A percentile compares a stretch with the other conserved stretches of the same genome.
Conservation (phyloP, 2,797 vertebrate genomes). For the Xenopus petersii region DNA sequence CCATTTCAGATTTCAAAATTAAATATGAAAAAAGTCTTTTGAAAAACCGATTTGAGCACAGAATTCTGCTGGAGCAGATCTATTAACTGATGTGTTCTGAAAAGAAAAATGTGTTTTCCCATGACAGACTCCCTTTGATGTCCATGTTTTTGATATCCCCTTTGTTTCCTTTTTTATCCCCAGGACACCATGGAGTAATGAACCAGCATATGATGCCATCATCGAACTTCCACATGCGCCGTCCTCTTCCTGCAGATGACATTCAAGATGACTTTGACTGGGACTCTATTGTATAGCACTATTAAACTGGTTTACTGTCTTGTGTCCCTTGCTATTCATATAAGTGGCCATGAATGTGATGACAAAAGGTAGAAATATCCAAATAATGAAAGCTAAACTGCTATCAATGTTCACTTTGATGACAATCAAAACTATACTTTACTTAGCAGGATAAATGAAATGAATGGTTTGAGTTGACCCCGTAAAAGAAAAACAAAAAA, state of each 20-base stretch:
- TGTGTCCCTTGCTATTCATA: constrained; percentile 57
- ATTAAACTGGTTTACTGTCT: constrained; percentile 45
- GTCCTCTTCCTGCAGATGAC: constrained; percentile 81
- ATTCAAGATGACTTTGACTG: constrained; percentile 93
- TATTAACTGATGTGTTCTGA: too few relatives aligned
- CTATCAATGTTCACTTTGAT: constrained; percentile 77
- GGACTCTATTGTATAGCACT: constrained; percentile 88
- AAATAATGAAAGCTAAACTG: constrained; percentile 54
- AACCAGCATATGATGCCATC: constrained; percentile 89
- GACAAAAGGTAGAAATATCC: constrained; percentile 53
- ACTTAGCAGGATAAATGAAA: constrained; percentile 73
- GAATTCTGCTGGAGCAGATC: too few relatives aligned
- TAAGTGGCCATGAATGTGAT: constrained; percentile 66
- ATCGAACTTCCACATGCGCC: constrained; percentile 86
- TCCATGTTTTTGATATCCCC: background rate
- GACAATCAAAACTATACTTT: constrained; percentile 78
- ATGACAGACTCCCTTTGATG: too few relatives aligned
- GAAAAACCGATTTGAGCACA: too few relatives aligned
- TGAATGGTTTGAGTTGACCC: constrained; percentile 73
- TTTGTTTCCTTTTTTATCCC: constrained; percentile 3
- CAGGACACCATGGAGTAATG: constrained; percentile 86
- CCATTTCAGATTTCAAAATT: too few relatives aligned
- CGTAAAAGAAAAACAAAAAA: constrained; percentile 55
- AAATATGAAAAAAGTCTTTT: too few relatives aligned
- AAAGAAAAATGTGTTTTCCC: too few relatives aligned